phyloP scores from a whole-genome alignment of 2,797 vertebrate species.

The Ctenochaetus hawaiiensis region DNA sequence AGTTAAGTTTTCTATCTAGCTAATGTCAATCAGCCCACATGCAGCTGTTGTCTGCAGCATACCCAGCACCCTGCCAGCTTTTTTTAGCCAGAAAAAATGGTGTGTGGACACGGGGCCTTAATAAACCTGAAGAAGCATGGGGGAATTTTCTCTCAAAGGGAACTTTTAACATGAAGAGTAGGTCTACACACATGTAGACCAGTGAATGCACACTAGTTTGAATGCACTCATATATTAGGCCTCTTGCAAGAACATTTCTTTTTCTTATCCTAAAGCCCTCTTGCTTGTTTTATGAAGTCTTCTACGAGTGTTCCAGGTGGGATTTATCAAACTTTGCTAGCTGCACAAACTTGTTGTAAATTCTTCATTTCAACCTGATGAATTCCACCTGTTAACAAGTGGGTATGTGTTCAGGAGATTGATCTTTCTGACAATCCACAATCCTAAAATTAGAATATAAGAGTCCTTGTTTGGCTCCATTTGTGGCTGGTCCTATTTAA shows the following conservation, averaged over 20 bases:
- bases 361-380: background rate
- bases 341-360: background rate
- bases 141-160: slow-evolving; percentile 18
- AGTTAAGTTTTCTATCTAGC: too few relatives aligned
- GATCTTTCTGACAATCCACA: background rate
- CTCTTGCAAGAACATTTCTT: slow-evolving; percentile 37
- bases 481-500: background rate
- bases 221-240: slow-evolving; percentile 1
- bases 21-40: too few relatives aligned
- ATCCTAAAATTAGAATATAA: background rate
- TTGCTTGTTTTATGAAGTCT: background rate
- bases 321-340: background rate
- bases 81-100: too few relatives aligned
- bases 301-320: background rate
- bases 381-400: background rate
- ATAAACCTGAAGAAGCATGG: slow-evolving; percentile 10
- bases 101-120: background rate
- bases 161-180: slow-evolving; percentile 41
- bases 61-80: too few relatives aligned
- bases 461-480: background rate
- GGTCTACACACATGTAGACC: slow-evolving; percentile 29
- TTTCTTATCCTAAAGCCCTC: background rate
- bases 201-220: slow-evolving; percentile 31
- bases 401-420: background rate
- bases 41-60: too few relatives aligned